Base-by-base conservation (phyloP, 2,113 vertebrate species). In the Etia nguti region DNA sequence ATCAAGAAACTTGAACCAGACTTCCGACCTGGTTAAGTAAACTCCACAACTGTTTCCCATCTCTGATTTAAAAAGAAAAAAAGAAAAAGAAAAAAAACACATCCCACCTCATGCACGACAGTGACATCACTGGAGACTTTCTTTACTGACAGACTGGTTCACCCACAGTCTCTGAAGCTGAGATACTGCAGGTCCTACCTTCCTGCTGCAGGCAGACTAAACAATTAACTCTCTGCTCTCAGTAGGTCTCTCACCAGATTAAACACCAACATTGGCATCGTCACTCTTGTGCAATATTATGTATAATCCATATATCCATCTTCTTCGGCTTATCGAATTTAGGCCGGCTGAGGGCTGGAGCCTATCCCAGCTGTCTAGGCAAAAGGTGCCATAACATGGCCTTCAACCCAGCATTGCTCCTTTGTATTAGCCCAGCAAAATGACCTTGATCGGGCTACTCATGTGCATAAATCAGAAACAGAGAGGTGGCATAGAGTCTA, bases 281-380 rank as follows among this genome's bases (percentile, higher is more conserved):
- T 46, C 38, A 16, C 13, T 46, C 12, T 41, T 24, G 65, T 70
- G 38, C 38, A 18, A 26, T 26, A 46, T 46, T 16, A 43, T 46
- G 38, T 38, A 38, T 6, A n/a, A 0, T 22, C 1, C 6, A 36
- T 0, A 13, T 1, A 57, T 8, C 43, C 43, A 36, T 36, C 36
- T 36, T 36, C 31, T 62, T 36, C 10, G 1, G 31, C 31, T 62
- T 65, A 65, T 70, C n/a, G 15, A 70, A 70, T 16, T 70, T 41
- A 43, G 12, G 38, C n/a, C 13, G 43, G 62, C n/a, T 0, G 36
- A 2, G 36, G 2, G 8, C 36, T 41, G n/a, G 36, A 70, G 12
- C 36, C n/a, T 24, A 15, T 41, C 36, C 36, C n/a, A 70, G 38
- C 65, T 43, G n/a, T 24, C n/a, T 43, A 16, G 65, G 31, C 18